Percentiles rank a stretch among this genome's conserved stretches.
Evolutionary conservation across 2,797 vertebrate species (phyloP).

Genomic region (Tokudaia tokunoshimensis): DNA sequence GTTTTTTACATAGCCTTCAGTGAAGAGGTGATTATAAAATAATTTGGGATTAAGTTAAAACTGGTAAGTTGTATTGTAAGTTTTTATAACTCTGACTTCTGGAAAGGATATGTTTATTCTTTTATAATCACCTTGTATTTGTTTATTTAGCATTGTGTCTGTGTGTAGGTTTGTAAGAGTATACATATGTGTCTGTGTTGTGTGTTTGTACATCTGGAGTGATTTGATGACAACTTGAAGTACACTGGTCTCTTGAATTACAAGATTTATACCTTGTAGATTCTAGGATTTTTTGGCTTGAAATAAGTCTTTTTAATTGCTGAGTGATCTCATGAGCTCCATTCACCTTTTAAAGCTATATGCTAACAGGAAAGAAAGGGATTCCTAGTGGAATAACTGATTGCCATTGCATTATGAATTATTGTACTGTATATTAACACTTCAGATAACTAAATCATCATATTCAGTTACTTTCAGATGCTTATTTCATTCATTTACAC

Average conservation of each 20-base stretch:
- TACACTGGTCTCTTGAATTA: too few relatives aligned
- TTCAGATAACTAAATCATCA: background rate
- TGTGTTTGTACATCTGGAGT: too few relatives aligned
- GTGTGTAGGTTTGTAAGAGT: background rate
- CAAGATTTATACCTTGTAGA: background rate
- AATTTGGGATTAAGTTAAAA: background rate
- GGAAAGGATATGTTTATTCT: background rate
- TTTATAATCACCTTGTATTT: background rate
- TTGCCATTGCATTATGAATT: background rate
- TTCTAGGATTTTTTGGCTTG: background rate
- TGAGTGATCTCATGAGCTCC: background rate
- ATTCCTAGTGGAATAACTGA: background rate
- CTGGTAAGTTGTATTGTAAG: background rate
- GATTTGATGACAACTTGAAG: background rate
- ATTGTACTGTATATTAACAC: background rate
- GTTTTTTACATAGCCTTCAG: background rate
- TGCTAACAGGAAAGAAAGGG: background rate
- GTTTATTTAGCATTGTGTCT: background rate
- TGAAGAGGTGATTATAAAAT: background rate
- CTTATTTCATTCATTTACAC: conserved; percentile 1
- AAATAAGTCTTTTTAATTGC: background rate
- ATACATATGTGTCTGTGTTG: background rate
- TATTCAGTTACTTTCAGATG: background rate
- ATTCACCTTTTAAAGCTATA: background rate
- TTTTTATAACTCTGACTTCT: background rate